These are phyloP conservation scores for Brachionus manjavacas DNA, from an alignment of 1,140 invertebrate species.

Conservation along the genomic window DNA sequence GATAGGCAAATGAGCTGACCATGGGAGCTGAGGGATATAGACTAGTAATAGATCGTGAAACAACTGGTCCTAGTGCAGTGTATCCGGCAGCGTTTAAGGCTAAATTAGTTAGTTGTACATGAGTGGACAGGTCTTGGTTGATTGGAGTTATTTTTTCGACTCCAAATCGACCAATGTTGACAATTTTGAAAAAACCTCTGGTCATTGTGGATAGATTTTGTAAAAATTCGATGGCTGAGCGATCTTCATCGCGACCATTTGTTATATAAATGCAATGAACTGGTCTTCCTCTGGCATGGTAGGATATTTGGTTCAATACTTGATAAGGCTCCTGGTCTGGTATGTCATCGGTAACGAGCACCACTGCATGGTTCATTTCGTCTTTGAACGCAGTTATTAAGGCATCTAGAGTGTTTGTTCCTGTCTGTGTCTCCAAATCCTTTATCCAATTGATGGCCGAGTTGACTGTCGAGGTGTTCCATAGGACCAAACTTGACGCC, in stretches of 20 bases:
- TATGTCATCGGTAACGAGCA: constrained; percentile 55
- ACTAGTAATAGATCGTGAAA: neutral
- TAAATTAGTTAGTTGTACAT: constrained; percentile 47
- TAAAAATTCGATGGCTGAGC: constrained; percentile 51
- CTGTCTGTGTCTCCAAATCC: constrained; percentile 52
- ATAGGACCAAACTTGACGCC: constrained; percentile 56
- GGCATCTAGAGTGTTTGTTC: constrained; percentile 55
- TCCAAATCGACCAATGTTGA: constrained; percentile 50
- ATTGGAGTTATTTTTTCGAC: constrained; percentile 54
- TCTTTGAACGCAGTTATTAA: constrained; percentile 53
- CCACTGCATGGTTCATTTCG: constrained; percentile 51
- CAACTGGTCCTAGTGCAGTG: constrained; percentile 48
- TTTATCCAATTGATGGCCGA: constrained; percentile 54
- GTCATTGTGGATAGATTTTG: constrained; percentile 55
- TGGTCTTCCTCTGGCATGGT: constrained; percentile 46
- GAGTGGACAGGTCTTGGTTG: constrained; percentile 49
- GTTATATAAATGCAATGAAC: constrained; percentile 55
- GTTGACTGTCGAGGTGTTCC: constrained; percentile 53
- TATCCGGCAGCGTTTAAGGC: constrained; percentile 52
- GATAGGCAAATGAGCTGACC: constrained; percentile 49
- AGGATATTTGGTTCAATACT: constrained; percentile 51
- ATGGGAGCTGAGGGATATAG: constrained; percentile 22
- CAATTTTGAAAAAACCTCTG: constrained; percentile 54
- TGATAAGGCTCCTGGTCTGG: constrained; percentile 54
- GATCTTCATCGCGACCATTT: constrained; percentile 45